Evolutionary conservation across 1,140 invertebrate species (phyloP).

Genomic region (Pseudoatta argentina): DNA sequence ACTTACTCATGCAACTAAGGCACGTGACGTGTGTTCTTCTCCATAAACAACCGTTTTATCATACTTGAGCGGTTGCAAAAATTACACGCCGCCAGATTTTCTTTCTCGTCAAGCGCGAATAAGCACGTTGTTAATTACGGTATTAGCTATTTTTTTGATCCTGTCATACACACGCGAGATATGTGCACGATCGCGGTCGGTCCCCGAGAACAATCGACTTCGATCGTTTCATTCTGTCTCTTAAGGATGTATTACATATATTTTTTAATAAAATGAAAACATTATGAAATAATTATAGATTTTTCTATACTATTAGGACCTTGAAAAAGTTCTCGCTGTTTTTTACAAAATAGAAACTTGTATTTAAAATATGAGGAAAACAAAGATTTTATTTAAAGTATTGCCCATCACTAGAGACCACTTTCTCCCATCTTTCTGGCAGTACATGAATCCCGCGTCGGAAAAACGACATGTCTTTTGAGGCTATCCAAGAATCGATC

Average conservation of each 20-base stretch:
- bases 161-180: background rate
- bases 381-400: too few species aligned
- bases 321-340: too few species aligned
- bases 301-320: too few species aligned
- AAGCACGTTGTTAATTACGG: constrained; percentile 18
- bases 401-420: too few species aligned
- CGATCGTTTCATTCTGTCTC: background rate
- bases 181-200: background rate
- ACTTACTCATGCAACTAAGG: constrained; percentile 64
- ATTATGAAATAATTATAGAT: too few species aligned
- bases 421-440: too few species aligned
- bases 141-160: constrained; percentile 1
- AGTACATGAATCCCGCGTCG: too few species aligned
- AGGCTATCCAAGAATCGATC: too few species aligned
- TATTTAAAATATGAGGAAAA: too few species aligned
- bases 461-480: too few species aligned
- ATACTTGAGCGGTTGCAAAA: constrained; percentile 35
- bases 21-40: constrained; percentile 49
- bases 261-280: too few species aligned
- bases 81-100: constrained; percentile 41
- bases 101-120: constrained; percentile 28
- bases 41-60: constrained; percentile 50
- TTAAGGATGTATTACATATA: background rate
- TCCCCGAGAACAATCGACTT: background rate
- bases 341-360: too few species aligned